Percentiles rank a stretch among this genome's conserved stretches.
Evolutionary conservation across 2,888 invertebrate species (phyloP).

Genomic region (Dorcus hopei): DNA sequence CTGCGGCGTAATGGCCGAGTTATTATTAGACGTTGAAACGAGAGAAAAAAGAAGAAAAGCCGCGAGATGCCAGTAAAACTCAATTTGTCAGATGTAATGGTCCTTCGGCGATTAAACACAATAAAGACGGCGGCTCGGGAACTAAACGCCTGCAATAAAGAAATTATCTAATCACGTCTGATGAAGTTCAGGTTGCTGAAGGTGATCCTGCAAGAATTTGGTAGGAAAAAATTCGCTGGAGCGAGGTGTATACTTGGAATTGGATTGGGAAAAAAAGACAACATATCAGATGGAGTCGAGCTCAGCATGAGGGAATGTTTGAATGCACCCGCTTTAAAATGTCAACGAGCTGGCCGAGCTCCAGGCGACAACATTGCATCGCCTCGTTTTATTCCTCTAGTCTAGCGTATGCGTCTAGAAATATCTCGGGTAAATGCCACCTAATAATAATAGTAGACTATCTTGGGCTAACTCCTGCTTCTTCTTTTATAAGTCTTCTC

Average conservation of each 20-base stretch:
- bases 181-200: no score
- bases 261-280: constrained; percentile 9
- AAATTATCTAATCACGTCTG: no score
- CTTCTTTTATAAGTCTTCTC: no score
- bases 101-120: no score
- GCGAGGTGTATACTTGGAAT: constrained; percentile 1
- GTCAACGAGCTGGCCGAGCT: constrained; percentile 45
- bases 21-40: constrained; percentile 1
- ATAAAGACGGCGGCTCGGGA: background rate
- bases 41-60: background rate
- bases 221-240: background rate
- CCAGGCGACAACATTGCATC: constrained; percentile 36
- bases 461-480: background rate
- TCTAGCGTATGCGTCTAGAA: constrained; percentile 43
- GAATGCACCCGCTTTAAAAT: constrained; percentile 40
- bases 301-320: constrained; percentile 32
- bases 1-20: background rate
- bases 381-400: constrained; percentile 14
- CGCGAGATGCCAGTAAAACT: background rate
- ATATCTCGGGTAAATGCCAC: constrained; percentile 50
- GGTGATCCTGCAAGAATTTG: background rate
- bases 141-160: background rate
- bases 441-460: constrained; percentile 32
- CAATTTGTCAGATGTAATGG: background rate
- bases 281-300: constrained; percentile 14